A percentile compares a stretch with the other conserved stretches of the same genome.
phyloP scores from a whole-genome alignment of 2,113 vertebrate genomes.

The Oplegnathus fasciatus region DNA sequence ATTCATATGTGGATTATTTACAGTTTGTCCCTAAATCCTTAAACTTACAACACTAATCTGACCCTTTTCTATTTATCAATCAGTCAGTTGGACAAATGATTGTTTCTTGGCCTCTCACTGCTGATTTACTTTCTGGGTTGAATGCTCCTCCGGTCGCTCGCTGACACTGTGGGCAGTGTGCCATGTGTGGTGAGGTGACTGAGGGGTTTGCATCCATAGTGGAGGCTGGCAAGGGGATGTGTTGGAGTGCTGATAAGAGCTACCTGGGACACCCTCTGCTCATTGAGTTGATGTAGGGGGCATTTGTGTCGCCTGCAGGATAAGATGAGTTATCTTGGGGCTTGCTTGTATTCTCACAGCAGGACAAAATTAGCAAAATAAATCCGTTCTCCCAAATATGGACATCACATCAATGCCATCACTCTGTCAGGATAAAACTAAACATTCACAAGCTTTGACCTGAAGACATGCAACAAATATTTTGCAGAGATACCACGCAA shows the following conservation, averaged over 20 bases:
- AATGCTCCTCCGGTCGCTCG: constrained; percentile 5
- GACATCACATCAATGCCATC: constrained; percentile 20
- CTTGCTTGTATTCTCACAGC: constrained; percentile 21
- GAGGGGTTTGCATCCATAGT: constrained; percentile 39
- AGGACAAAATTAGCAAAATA: constrained; percentile 30
- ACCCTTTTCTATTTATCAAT: not conserved
- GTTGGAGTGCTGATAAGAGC: constrained; percentile 69
- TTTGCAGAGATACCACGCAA: constrained; percentile 38
- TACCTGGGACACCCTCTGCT: constrained; percentile 46
- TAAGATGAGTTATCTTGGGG: constrained; percentile 40
- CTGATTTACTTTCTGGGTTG: constrained; percentile 9
- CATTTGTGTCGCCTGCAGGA: constrained; percentile 47
- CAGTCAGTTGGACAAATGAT: not conserved
- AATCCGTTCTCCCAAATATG: constrained; percentile 18
- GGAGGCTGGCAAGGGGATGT: constrained; percentile 52
- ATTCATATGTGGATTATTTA: not conserved
- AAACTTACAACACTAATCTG: not conserved
- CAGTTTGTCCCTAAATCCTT: not conserved
- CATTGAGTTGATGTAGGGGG: constrained; percentile 52
- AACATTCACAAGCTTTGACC: constrained; percentile 41
- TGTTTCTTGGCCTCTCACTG: constrained; percentile 11
- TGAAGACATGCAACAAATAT: constrained; percentile 37
- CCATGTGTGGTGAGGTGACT: constrained; percentile 36
- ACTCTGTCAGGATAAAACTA: constrained; percentile 39
- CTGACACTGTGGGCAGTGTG: constrained; percentile 32